These are phyloP conservation scores for Exaiptasia diaphana DNA, from an alignment of 64 coral and sea anemone species.

Conservation along the genomic window DNA sequence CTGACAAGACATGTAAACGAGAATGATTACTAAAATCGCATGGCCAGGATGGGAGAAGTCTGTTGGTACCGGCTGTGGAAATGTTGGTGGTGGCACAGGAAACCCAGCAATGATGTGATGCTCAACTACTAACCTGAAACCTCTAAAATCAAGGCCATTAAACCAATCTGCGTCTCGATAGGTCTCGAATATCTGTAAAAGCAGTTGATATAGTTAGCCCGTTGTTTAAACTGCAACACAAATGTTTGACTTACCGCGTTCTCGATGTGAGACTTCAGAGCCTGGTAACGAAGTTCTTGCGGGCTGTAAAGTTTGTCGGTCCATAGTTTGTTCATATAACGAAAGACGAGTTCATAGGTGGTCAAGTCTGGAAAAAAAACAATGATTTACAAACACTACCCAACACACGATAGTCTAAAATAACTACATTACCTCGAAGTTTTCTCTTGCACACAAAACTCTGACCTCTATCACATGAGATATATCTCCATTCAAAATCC, in stretches of 20 bases:
- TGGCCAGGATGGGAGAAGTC: too few species aligned
- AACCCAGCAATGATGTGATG: too few species aligned
- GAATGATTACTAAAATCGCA: too few species aligned
- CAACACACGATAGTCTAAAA: too few species aligned
- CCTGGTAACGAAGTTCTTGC: conserved; percentile 20
- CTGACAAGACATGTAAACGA: too few species aligned
- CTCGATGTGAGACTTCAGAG: conserved; percentile 67
- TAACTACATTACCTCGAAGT: conserved; percentile 55
- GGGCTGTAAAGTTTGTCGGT: conserved; percentile 43
- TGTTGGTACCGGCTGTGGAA: too few species aligned
- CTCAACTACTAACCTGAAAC: conserved; percentile 65
- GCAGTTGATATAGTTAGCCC: not conserved
- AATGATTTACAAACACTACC: too few species aligned
- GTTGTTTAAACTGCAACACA: not conserved
- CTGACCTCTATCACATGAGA: conserved; percentile 39
- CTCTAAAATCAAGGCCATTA: conserved; percentile 52
- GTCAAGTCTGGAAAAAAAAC: conserved; percentile 8
- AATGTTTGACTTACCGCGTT: conserved; percentile 58
- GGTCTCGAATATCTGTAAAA: conserved; percentile 39
- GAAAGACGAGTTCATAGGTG: conserved; percentile 48
- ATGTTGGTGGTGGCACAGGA: too few species aligned
- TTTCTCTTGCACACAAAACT: conserved; percentile 75
- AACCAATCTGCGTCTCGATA: conserved; percentile 79
- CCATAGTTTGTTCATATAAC: conserved; percentile 75
- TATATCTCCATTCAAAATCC: conserved; percentile 68